Conservation (phyloP, 1,140 invertebrate genomes). For the Scaptomyza pallida region DNA sequence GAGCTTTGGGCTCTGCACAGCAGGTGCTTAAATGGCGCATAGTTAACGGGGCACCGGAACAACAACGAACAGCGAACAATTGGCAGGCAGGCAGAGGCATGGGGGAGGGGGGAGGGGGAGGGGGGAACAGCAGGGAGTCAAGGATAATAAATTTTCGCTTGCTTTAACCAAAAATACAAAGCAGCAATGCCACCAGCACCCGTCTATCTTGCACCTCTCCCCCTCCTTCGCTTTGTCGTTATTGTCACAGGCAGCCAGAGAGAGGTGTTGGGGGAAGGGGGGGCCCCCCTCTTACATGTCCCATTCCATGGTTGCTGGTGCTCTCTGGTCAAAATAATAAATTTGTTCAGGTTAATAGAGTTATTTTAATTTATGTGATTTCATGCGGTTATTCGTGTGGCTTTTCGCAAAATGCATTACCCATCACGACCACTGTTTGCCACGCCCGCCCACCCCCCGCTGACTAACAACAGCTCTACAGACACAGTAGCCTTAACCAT, state of each 20-base stretch:
- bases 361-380: conserved; percentile 83
- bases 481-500: conserved; percentile 9
- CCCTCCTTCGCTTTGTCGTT: conserved; percentile 2
- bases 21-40: conserved; percentile 70
- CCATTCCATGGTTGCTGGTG: neutral
- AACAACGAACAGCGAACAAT: conserved; percentile 46
- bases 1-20: conserved; percentile 48
- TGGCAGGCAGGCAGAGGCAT: conserved; percentile 28
- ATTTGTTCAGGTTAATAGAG: conserved; percentile 82
- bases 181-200: conserved; percentile 9
- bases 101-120: conserved; percentile 16
- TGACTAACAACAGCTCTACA: conserved; percentile 16
- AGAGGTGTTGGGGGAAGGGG: conserved; percentile 7
- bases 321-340: conserved; percentile 79
- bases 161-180: conserved; percentile 50
- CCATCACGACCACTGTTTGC: conserved; percentile 32
- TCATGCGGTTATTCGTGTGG: conserved; percentile 78
- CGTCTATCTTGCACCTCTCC: neutral
- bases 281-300: neutral
- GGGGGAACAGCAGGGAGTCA: conserved; percentile 31
- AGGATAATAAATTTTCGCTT: conserved; percentile 57
- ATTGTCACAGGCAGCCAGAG: conserved; percentile 46
- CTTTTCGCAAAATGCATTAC: conserved; percentile 74
- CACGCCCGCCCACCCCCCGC: conserved; percentile 34
- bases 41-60: conserved; percentile 60